Evolutionary conservation across 2,888 invertebrate genomes (phyloP), one percentile per base, ranked within the genome.

Genomic region (Nysson spinosus): DNA sequence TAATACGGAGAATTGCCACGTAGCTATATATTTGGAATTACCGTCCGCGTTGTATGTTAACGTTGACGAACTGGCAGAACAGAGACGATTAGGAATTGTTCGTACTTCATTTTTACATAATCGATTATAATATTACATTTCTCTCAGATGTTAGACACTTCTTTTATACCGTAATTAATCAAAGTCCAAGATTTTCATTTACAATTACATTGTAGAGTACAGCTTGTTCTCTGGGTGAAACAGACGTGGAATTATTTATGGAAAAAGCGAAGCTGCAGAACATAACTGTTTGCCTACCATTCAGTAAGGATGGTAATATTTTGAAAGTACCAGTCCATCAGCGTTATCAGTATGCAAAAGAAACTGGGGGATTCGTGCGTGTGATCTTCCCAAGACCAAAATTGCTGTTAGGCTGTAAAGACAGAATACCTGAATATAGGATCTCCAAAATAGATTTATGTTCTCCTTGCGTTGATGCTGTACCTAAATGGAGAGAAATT

Each of bases 31-130:
- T 39, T 55, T 83, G 11, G 55, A 76, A 60, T 55, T 87, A 14
- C 85, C 87, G 37, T 49, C 80, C 3, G 78, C 80, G 3, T 55
- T 88, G 5, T 86, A 86, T 42, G 84, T 83, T 0, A 85, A 86
- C 51, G 69, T 79, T 4, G 85, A 87, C 68, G 86, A 88, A 61
- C 61, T 87, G 44, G 81, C 80, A 6, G 83, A 87, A 63, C 52
- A 85, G n/a, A 76, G 75, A 37, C 79, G 85, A 58, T 52, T 55
- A 11, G 78, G 77, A 32, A 61, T 75, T 49, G 87, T 87, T 73
- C 20, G 56, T 51, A n/a, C 11, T 26, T n/a, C n/a, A 24, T 7
- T 24, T 24, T 24, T 24, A 24, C 5, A 7, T 24, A 24, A 34
- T 34, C 4, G 4, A 3, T 34, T 34, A n/a, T 34, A 34, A 34